Evolutionary conservation across 2,797 vertebrate genomes (phyloP).

Genomic region (Sebastes matsubarae): DNA sequence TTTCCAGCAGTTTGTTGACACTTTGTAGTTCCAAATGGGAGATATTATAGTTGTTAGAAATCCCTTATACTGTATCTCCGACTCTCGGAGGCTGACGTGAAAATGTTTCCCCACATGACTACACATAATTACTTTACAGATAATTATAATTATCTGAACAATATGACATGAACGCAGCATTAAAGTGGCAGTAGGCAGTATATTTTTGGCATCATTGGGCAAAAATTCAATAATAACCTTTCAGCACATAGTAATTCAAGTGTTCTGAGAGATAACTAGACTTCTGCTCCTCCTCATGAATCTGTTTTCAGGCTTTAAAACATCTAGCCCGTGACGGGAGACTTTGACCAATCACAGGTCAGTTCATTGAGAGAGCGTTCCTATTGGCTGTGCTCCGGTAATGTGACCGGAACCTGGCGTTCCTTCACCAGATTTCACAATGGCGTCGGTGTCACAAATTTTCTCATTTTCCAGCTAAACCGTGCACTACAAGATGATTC

Average conservation of each 20-base stretch:
- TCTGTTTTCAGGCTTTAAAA: no score
- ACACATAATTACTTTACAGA: background rate
- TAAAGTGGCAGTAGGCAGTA: rapidly evolving
- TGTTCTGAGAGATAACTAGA: rapidly evolving
- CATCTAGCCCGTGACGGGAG: rapidly evolving
- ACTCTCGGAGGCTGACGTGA: background rate
- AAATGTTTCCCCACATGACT: rapidly evolving
- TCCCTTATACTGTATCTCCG: background rate
- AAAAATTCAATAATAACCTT: no score
- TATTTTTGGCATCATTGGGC: no score
- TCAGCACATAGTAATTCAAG: no score
- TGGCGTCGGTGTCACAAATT: rapidly evolving
- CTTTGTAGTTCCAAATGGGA: rapidly evolving
- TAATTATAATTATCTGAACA: background rate
- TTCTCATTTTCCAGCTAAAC: no score
- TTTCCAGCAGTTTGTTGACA: background rate
- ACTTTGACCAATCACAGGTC: no score
- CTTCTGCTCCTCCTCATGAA: rapidly evolving
- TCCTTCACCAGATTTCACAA: no score
- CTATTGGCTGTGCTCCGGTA: no score
- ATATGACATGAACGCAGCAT: rapidly evolving
- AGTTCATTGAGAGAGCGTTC: no score
- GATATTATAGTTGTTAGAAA: background rate
- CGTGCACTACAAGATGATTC: no score
- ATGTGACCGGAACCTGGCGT: rapidly evolving